Conservation (phyloP, 1,140 invertebrate genomes). For the Drosophila miranda region DNA sequence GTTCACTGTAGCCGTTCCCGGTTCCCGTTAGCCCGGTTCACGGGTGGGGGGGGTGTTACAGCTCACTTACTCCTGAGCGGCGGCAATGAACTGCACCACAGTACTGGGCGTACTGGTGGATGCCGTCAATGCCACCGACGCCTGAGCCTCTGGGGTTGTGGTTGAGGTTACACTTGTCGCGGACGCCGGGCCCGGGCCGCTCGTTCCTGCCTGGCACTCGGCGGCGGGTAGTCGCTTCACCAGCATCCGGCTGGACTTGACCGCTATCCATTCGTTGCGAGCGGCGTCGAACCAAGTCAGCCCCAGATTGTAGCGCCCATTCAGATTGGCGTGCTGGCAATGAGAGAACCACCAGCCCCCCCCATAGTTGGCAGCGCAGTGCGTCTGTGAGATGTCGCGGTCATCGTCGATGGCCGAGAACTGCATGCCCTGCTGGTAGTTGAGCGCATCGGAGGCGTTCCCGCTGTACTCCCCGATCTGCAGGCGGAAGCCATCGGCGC, state of each 20-base stretch:
- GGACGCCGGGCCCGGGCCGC: slow-evolving; percentile 1
- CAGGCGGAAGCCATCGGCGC: slow-evolving; percentile 89
- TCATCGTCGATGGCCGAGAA: slow-evolving; percentile 94
- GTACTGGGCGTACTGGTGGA: slow-evolving; percentile 15
- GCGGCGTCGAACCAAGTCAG: slow-evolving; percentile 94
- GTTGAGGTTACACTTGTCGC: slow-evolving; percentile 1
- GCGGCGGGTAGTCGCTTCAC: slow-evolving; percentile 84
- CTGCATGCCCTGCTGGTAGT: slow-evolving; percentile 93
- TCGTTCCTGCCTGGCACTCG: slow-evolving; percentile 27
- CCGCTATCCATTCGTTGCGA: slow-evolving; percentile 93
- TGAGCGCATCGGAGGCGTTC: slow-evolving; percentile 93
- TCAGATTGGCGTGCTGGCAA: slow-evolving; percentile 96
- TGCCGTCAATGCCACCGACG: slow-evolving; percentile 17
- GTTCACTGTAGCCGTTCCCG: slow-evolving; percentile 68
- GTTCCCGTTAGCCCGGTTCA: not conserved
- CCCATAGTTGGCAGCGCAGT: slow-evolving; percentile 88
- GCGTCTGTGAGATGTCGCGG: slow-evolving; percentile 92
- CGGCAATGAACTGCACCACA: slow-evolving; percentile 63
- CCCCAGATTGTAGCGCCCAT: slow-evolving; percentile 93
- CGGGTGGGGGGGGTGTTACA: slow-evolving; percentile 10
- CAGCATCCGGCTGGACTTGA: slow-evolving; percentile 92
- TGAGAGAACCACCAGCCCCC: slow-evolving; percentile 97
- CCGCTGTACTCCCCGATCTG: slow-evolving; percentile 90
- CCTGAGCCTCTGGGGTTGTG: slow-evolving; percentile 2
- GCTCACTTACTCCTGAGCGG: slow-evolving; percentile 69